Evolutionary conservation across 2,113 vertebrate genomes (phyloP).

Genomic region (Rhabdomys dilectus): DNA sequence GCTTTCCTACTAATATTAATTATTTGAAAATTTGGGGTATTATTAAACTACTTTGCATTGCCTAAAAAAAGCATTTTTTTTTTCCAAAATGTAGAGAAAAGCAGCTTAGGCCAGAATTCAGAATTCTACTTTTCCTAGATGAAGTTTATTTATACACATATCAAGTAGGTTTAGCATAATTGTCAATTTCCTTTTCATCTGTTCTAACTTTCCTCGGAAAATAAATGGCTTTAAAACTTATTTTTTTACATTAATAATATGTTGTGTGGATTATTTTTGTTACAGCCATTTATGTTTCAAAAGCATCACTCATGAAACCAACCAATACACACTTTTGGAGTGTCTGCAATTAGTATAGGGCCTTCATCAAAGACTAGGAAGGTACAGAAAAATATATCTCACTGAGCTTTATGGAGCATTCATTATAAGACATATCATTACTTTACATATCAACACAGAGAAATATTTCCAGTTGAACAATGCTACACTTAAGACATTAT

Average conservation of each 20-base stretch:
- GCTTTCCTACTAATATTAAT: constrained; percentile 35
- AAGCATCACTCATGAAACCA: neutral
- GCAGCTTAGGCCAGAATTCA: neutral
- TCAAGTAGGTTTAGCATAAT: neutral
- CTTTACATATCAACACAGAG: neutral
- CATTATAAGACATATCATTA: neutral
- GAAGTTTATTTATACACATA: neutral
- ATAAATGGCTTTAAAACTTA: neutral
- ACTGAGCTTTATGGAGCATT: neutral
- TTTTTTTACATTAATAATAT: constrained; percentile 34
- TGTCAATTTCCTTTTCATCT: constrained; percentile 31
- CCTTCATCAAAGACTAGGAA: neutral
- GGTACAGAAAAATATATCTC: neutral
- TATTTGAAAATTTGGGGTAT: neutral
- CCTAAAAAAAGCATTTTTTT: constrained; percentile 3
- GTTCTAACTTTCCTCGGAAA: constrained; percentile 5
- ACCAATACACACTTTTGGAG: neutral
- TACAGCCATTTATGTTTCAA: neutral
- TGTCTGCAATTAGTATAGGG: neutral
- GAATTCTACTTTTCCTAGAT: neutral
- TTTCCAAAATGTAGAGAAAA: neutral
- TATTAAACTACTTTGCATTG: constrained; percentile 22
- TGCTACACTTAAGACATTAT: neutral
- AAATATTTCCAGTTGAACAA: neutral
- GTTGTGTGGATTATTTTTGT: neutral